Evolutionary conservation across 2,113 vertebrate genomes (phyloP).

Genomic region (Stigmatopora nigra): DNA sequence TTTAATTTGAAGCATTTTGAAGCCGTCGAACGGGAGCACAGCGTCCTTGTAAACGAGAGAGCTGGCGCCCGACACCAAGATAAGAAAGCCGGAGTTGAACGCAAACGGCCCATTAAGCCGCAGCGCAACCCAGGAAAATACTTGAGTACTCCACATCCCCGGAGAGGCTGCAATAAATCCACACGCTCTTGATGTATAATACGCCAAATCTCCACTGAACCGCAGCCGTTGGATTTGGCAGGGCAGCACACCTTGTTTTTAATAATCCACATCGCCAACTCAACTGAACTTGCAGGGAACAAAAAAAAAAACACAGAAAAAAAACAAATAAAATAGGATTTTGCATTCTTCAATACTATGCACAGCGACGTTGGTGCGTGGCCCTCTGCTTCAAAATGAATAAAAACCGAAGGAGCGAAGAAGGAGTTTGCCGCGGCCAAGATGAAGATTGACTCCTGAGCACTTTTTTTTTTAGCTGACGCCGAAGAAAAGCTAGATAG

Average conservation of each 20-base stretch:
- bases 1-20: conserved; percentile 37
- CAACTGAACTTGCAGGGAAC: not conserved
- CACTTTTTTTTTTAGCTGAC: conserved; percentile 60
- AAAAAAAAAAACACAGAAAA: too few relatives aligned
- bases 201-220: conserved; percentile 4
- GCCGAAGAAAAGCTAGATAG: conserved; percentile 32
- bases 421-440: conserved; percentile 14
- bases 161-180: conserved; percentile 30
- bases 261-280: not conserved
- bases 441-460: conserved; percentile 39
- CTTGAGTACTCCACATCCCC: conserved; percentile 31
- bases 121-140: conserved; percentile 27
- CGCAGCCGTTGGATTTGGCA: not conserved
- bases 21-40: conserved; percentile 18
- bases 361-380: too few relatives aligned
- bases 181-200: conserved; percentile 4
- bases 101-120: conserved; percentile 37
- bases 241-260: not conserved
- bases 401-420: not conserved
- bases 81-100: conserved; percentile 21
- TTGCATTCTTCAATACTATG: too few relatives aligned
- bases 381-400: not conserved
- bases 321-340: too few relatives aligned
- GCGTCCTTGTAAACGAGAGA: conserved; percentile 28
- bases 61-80: conserved; percentile 16